These are phyloP conservation scores for Conus ventricosus DNA, from an alignment of 1,140 invertebrate genomes.

Conservation along the genomic window DNA sequence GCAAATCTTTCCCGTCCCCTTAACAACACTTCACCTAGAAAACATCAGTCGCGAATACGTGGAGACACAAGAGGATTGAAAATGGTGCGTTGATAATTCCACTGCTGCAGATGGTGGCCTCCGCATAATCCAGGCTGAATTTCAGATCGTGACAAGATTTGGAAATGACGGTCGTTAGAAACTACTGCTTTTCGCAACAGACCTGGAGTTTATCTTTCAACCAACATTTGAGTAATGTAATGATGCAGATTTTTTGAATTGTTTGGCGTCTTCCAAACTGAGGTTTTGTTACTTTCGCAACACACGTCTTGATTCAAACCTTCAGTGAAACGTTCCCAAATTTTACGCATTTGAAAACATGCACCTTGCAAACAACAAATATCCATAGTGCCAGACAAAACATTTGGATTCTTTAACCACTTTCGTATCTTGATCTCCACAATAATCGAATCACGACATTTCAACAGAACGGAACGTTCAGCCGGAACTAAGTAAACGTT, in stretches of 20 bases:
- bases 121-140: not conserved
- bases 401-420: conserved; percentile 2
- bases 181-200: not conserved
- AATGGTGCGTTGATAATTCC: not conserved
- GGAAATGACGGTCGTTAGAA: not conserved
- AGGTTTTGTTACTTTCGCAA: not conserved
- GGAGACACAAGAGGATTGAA: not conserved
- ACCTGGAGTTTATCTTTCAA: not conserved
- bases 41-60: no score
- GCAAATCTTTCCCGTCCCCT: not conserved
- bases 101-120: not conserved
- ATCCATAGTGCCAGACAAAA: not conserved
- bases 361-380: not conserved
- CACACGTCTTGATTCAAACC: not conserved
- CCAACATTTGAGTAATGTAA: not conserved
- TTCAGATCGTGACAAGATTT: not conserved
- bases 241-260: not conserved
- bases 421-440: not conserved
- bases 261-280: not conserved
- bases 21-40: not conserved
- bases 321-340: not conserved
- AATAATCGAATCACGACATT: not conserved
- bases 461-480: not conserved
- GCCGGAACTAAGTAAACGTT: not conserved
- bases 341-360: not conserved